A percentile compares a stretch with the other conserved stretches of the same genome.
Conservation (phyloP, 2,113 vertebrate genomes). For the Chinchilla lanigera region DNA sequence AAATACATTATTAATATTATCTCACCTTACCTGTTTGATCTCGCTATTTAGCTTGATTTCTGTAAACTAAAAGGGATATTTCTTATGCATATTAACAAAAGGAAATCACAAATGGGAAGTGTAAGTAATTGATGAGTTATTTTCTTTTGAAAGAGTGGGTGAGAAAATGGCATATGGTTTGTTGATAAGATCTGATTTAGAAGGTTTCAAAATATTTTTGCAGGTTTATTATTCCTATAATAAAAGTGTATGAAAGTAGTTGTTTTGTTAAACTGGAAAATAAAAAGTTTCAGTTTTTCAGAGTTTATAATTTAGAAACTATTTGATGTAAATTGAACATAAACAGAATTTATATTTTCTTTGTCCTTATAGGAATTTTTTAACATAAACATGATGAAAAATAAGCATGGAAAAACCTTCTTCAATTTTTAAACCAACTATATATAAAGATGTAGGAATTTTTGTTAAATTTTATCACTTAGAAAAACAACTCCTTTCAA, state of each 20-base stretch:
- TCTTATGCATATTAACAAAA: constrained; percentile 42
- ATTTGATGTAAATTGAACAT: constrained; percentile 37
- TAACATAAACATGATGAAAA: background rate
- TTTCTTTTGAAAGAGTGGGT: constrained; percentile 9
- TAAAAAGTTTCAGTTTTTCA: constrained; percentile 49
- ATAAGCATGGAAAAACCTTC: background rate
- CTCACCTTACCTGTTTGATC: background rate
- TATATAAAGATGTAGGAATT: background rate
- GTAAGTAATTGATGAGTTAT: constrained; percentile 57
- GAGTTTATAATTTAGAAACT: constrained; percentile 64
- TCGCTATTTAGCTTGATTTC: background rate
- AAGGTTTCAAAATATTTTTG: constrained; percentile 63
- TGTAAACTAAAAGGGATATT: constrained; percentile 26
- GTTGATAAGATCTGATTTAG: background rate
- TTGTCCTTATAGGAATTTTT: constrained; percentile 7
- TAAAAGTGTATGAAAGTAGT: constrained; percentile 34
- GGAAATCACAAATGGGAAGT: background rate
- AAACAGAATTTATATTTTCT: constrained; percentile 28
- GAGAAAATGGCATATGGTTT: constrained; percentile 29
- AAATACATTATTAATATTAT: background rate
- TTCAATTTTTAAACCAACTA: background rate
- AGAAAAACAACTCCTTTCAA: background rate
- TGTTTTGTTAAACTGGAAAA: constrained; percentile 26
- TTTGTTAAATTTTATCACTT: background rate
- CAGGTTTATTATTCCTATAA: background rate